These are phyloP conservation scores for Tenthredo scrophulariae DNA, from an alignment of 2,888 invertebrate genomes.

Conservation along the genomic window DNA sequence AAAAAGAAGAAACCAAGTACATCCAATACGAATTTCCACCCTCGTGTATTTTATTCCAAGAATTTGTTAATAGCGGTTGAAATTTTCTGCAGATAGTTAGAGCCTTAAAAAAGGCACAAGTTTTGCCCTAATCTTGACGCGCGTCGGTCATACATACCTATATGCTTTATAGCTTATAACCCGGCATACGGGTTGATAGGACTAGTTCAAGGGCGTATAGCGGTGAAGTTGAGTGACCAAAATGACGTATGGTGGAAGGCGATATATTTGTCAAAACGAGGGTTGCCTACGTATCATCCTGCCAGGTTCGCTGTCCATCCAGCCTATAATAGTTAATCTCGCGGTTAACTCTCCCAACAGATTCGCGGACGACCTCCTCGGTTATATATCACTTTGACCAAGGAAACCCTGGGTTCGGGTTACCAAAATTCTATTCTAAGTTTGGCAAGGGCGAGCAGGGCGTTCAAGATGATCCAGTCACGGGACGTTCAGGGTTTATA, in stretches of 20 bases:
- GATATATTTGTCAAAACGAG: conserved; percentile 48
- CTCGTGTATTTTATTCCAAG: not conserved
- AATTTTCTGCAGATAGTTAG: not conserved
- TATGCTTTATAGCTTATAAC: not conserved
- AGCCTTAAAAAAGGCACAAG: not conserved
- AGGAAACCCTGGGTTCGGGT: conserved; percentile 9
- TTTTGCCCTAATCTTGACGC: not conserved
- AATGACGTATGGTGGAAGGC: conserved; percentile 30
- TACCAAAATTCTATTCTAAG: conserved; percentile 12
- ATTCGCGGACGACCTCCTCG: conserved; percentile 39
- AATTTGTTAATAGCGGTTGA: not conserved
- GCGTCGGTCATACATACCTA: not conserved
- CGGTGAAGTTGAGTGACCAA: conserved; percentile 17
- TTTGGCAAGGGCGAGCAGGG: not conserved
- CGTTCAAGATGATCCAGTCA: conserved; percentile 9
- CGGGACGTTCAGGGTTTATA: conserved; percentile 27
- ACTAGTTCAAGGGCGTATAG: not conserved
- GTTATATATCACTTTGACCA: conserved; percentile 27
- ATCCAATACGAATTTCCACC: not conserved
- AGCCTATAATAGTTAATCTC: conserved; percentile 51
- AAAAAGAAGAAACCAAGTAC: not conserved
- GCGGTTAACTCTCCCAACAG: conserved; percentile 50
- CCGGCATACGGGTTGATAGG: not conserved
- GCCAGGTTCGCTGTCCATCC: conserved; percentile 38
- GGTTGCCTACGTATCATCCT: conserved; percentile 28